Base-by-base conservation (phyloP, 2,113 vertebrate species). In the Saguinus imperator region DNA sequence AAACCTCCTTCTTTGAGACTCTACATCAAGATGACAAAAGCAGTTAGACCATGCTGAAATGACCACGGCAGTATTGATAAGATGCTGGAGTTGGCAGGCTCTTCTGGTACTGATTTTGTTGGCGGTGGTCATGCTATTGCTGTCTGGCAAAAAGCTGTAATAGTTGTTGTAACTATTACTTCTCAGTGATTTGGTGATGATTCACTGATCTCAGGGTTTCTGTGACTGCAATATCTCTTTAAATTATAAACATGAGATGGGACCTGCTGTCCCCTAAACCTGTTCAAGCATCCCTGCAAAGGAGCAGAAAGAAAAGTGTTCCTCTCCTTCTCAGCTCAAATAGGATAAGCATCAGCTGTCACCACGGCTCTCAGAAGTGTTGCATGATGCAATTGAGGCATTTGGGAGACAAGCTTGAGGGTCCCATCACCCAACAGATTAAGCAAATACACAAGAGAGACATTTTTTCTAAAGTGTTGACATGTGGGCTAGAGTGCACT, bases 391-490 rank as follows among this genome's bases (percentile, higher is more conserved):
- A 72, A 25, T 0, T 79, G 81, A 95, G 95, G 75, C 57, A n/a
- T 40, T 89, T 32, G 72, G 43, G 80, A 97, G 89, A 96, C 94
- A 96, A 90, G 89, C 37, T 77, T 29, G 66, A 94, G 92, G 75
- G 13, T 23, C 4, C 45, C 50, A 55, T 89, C 75, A 77, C 2
- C n/a, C 37, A 43, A 94, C 73, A 66, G 87, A 83, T 96, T 87
- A 87, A 91, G 35, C 61, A 91, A 32, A 43, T 21, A 40, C 35
- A 45, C 45, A 58, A 83, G 93, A 86, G 70, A 64, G 45, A 72
- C 40, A 45, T 91, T 94, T 87, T 57, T 48, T n/a, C 88, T 72
- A 21, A 20, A 6, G 68, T 86, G 93, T 64, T 83, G 82, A 50
- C 79, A 11, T 79, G 40, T 6, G 50, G 79, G 37, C 84, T 48